These are phyloP conservation scores for Galeruca laticollis DNA, from an alignment of 2,888 invertebrate species.

Conservation along the genomic window DNA sequence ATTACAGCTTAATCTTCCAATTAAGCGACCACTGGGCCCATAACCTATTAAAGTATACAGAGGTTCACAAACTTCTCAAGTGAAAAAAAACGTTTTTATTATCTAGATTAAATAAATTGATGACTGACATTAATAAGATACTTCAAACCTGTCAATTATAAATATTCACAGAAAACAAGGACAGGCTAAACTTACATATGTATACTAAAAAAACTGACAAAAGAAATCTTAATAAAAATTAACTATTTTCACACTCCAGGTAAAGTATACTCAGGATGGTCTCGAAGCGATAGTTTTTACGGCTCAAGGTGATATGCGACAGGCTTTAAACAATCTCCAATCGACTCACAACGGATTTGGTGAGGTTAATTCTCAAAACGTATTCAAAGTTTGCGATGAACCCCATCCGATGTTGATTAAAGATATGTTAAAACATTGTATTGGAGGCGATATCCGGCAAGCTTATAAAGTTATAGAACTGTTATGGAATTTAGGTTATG, in stretches of 20 bases:
- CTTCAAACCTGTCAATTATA: too few species aligned
- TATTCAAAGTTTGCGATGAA: conserved; percentile 99
- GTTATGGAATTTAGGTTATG: conserved; percentile 94
- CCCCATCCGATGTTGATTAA: conserved; percentile 95
- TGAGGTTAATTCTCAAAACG: conserved; percentile 91
- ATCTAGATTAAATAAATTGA: too few species aligned
- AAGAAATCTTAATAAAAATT: too few species aligned
- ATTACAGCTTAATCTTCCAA: too few species aligned
- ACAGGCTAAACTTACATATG: too few species aligned
- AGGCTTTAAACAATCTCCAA: conserved; percentile 97
- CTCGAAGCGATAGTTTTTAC: conserved; percentile 97
- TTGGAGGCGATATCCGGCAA: conserved; percentile 83
- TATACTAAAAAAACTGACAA: too few species aligned
- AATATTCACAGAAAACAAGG: too few species aligned
- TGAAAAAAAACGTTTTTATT: too few species aligned
- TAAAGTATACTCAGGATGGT: conserved; percentile 92
- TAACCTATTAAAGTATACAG: too few species aligned
- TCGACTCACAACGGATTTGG: conserved; percentile 94
- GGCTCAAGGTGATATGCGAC: conserved; percentile 98
- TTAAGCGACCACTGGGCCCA: too few species aligned
- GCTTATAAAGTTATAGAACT: conserved; percentile 88
- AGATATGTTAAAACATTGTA: conserved; percentile 90
- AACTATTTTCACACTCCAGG: conserved; percentile 63
- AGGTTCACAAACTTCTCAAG: too few species aligned
- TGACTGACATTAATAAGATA: too few species aligned